phyloP scores from a whole-genome alignment of 2,797 vertebrate species.

The Phalanger gymnotis region DNA sequence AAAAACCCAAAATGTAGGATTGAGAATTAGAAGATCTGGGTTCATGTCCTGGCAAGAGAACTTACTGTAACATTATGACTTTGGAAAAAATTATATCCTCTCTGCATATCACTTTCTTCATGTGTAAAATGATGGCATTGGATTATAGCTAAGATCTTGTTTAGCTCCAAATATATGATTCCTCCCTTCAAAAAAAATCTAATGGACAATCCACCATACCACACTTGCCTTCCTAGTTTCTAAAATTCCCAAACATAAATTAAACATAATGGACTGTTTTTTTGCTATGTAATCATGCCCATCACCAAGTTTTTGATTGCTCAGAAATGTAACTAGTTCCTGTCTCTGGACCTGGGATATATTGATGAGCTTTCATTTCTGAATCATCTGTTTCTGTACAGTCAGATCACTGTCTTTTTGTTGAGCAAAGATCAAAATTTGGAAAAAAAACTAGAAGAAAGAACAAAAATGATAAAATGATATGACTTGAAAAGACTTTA shows the following conservation, averaged over 20 bases:
- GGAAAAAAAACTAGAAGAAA: neutral
- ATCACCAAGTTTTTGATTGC: neutral
- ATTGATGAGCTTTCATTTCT: neutral
- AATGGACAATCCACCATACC: too few species aligned
- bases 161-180: neutral
- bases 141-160: neutral
- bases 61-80: neutral
- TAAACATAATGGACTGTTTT: neutral
- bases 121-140: neutral
- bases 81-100: neutral
- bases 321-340: neutral
- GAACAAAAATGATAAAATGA: neutral
- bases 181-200: too few species aligned
- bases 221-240: too few species aligned
- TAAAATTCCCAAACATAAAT: neutral
- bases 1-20: neutral
- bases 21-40: neutral
- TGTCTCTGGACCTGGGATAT: neutral
- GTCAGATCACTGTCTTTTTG: neutral
- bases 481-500: neutral
- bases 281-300: neutral
- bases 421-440: neutral
- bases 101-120: neutral
- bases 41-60: neutral
- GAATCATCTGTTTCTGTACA: neutral